A percentile compares a stretch with the other conserved stretches of the same genome.
These are phyloP conservation scores for Pachyseris speciosa DNA, from an alignment of 64 coral and sea anemone genomes.

Conservation along the genomic window DNA sequence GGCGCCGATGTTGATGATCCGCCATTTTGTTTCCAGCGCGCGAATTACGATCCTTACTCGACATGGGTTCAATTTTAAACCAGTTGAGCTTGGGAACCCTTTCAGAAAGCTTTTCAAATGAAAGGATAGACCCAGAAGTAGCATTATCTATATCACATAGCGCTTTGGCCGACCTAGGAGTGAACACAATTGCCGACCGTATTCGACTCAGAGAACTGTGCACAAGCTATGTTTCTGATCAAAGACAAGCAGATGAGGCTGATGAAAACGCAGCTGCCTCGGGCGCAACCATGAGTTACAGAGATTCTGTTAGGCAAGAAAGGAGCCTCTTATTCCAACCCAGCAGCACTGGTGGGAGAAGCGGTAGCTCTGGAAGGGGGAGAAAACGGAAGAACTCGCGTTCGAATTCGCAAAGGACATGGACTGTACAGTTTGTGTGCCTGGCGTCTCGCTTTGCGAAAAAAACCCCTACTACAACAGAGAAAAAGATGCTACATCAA, in stretches of 20 bases:
- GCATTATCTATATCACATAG: constrained; percentile 54
- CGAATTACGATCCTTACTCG: not conserved
- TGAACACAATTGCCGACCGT: constrained; percentile 42
- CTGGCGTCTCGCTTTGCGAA: constrained; percentile 34
- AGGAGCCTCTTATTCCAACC: constrained; percentile 61
- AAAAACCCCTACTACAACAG: constrained; percentile 37
- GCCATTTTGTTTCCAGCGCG: constrained; percentile 37
- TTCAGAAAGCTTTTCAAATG: constrained; percentile 34
- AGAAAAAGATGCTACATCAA: constrained; percentile 55
- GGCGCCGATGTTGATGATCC: constrained; percentile 26
- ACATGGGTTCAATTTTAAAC: constrained; percentile 52
- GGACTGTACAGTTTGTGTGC: constrained; percentile 71
- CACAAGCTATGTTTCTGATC: constrained; percentile 38
- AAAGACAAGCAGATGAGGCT: not conserved
- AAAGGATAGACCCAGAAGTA: constrained; percentile 50
- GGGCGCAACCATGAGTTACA: constrained; percentile 32
- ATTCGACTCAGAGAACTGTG: constrained; percentile 52
- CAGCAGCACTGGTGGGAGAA: constrained; percentile 36
- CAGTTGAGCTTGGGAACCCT: constrained; percentile 45
- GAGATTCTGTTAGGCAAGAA: constrained; percentile 58
- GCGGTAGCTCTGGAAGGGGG: constrained; percentile 36
- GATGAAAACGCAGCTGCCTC: constrained; percentile 27
- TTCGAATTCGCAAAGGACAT: constrained; percentile 49
- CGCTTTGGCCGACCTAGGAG: constrained; percentile 39
- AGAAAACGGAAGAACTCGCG: constrained; percentile 36